A percentile compares a stretch with the other conserved stretches of the same genome.
These are phyloP conservation scores for Eubucco bourcierii DNA, from an alignment of 2,113 vertebrate genomes.

Conservation along the genomic window DNA sequence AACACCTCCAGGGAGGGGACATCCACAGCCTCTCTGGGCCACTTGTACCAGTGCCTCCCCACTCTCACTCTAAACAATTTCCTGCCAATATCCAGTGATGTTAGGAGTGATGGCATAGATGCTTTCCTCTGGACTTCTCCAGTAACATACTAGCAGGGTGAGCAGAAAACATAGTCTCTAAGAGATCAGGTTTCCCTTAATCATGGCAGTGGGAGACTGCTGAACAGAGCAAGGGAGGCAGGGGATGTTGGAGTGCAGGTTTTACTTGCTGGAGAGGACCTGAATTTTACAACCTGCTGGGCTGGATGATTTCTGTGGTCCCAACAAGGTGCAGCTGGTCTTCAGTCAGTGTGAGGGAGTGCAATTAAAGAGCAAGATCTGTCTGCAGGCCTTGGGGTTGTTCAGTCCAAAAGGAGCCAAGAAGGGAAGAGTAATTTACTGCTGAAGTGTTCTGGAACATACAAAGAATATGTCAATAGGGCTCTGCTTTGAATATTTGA, in stretches of 20 bases:
- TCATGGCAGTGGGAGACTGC: background rate
- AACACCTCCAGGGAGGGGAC: no score
- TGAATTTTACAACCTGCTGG: background rate
- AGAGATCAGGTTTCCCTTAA: background rate
- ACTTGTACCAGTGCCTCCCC: no score
- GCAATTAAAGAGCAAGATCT: background rate
- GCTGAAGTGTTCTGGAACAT: background rate
- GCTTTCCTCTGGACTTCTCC: background rate
- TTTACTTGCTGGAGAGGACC: background rate
- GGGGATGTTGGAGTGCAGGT: background rate
- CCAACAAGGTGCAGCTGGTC: background rate
- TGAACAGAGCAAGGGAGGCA: background rate
- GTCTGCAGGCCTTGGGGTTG: background rate
- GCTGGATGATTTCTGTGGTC: background rate
- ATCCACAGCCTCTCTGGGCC: no score
- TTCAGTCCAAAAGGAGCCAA: background rate
- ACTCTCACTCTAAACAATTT: no score
- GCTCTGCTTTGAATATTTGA: constrained; percentile 36
- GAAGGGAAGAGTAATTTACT: background rate
- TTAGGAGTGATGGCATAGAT: background rate
- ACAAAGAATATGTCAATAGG: constrained; percentile 17
- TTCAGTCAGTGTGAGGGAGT: background rate
- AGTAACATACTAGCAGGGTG: accelerated
- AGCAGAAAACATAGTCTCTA: background rate
- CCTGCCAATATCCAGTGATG: no score